Evolutionary conservation across 64 coral and sea anemone species (phyloP), one percentile per base, ranked within the genome.

Genomic region (Anthopleura sola): DNA sequence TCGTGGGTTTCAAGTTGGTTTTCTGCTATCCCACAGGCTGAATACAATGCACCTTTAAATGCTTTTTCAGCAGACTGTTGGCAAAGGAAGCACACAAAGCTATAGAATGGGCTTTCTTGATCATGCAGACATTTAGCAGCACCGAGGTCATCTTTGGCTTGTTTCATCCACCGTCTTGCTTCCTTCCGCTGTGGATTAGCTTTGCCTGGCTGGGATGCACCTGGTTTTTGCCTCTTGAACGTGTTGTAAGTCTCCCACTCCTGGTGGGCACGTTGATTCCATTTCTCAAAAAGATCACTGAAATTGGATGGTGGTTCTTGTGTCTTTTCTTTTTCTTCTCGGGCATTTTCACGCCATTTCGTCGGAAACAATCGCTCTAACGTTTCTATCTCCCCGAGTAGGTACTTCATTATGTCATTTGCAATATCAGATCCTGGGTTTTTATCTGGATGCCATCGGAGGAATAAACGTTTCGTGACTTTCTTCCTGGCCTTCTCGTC

Each of bases 361-460:
- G 85, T 90, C 0, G 86, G 92, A 60, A 92, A 92, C 77, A 99
- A 69, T 82, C 81, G 85, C 54, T 94, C 97, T 90, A 95, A 84
- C 85, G 84, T 86, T 49, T 95, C 97, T 28, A 99, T 94, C 56
- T 99, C 97, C 46, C 88, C 87, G n/a, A 99, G 93, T 55, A 99
- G 75, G 85, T 95, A 99, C 76, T 99, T 84, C 90, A 94, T 99
- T 23, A 95, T 79, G 36, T 99, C 97, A 37, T 88, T 92, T 16
- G 93, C 90, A 51, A 99, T 92, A 48, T 95, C 93, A 49, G 85
- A 87, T 54, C 93, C 90, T 20, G 90, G 84, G 39, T 99, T 99
- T 68, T 95, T 94, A 78, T 99, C 97, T n/a, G 97, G 97, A 60
- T 99, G 97, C 97, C 97, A 99, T 32, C 89, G 83, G 28, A 92